phyloP scores from a whole-genome alignment of 1,140 invertebrate species.

The Dryas iulia region DNA sequence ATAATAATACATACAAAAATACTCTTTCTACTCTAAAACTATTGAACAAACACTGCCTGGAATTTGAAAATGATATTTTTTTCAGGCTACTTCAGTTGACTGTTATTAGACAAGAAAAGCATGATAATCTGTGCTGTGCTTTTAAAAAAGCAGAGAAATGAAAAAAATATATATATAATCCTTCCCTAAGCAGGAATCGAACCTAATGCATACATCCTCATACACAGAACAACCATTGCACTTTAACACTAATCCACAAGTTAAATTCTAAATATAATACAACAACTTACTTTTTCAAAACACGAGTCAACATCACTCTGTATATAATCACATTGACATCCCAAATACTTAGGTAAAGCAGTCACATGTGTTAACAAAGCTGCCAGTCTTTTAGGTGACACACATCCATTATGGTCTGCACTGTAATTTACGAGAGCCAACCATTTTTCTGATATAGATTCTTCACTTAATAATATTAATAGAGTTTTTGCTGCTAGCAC shows the following conservation, averaged over 20 bases:
- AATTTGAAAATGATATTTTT: too few species aligned
- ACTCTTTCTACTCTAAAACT: too few species aligned
- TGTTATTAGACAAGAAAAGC: too few species aligned
- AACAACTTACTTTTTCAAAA: conserved; percentile 81
- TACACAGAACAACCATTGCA: too few species aligned
- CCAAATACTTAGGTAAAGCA: conserved; percentile 81
- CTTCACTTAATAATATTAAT: conserved; percentile 82
- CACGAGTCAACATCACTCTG: conserved; percentile 82
- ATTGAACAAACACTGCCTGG: too few species aligned
- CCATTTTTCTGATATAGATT: conserved; percentile 83
- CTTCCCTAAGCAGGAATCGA: too few species aligned
- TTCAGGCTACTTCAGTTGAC: too few species aligned
- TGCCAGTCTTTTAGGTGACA: conserved; percentile 81
- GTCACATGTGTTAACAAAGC: conserved; percentile 80
- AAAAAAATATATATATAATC: too few species aligned
- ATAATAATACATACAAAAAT: too few species aligned
- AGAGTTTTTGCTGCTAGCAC: conserved; percentile 83
- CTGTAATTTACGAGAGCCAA: conserved; percentile 83
- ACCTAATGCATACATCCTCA: too few species aligned
- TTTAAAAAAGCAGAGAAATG: too few species aligned
- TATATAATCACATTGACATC: conserved; percentile 81
- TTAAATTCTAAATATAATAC: neutral
- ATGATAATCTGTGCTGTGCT: neutral
- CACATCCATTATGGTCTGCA: conserved; percentile 84
- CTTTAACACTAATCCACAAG: too few species aligned